Conservation (phyloP, 92 coral and sea anemone species). For the Phenganax marumi region DNA sequence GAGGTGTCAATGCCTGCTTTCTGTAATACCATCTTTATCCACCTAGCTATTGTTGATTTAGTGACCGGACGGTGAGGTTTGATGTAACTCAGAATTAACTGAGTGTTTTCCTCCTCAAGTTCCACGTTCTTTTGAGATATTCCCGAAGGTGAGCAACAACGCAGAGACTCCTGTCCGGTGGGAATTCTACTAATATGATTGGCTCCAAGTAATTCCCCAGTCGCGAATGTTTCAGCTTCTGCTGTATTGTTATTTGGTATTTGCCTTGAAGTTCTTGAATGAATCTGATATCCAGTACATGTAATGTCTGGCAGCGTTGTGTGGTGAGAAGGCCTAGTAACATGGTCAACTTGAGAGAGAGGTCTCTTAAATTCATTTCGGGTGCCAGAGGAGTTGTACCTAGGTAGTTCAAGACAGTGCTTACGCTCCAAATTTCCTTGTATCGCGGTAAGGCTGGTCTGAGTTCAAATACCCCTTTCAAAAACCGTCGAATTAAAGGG, state of each 20-base stretch:
- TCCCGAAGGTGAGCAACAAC: not conserved
- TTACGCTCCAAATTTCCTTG: slow-evolving; percentile 52
- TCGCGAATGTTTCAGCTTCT: not conserved
- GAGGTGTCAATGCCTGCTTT: slow-evolving; percentile 42
- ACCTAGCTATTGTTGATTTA: slow-evolving; percentile 44
- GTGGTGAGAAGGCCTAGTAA: slow-evolving; percentile 32
- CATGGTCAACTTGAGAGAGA: slow-evolving; percentile 48
- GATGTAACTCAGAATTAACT: not conserved
- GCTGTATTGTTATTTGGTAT: not conserved
- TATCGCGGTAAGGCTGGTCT: slow-evolving; percentile 56
- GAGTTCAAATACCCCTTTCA: slow-evolving; percentile 56
- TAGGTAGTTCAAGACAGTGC: slow-evolving; percentile 42
- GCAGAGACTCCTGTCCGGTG: not conserved
- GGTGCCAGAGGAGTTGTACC: not conserved
- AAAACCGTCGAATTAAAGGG: slow-evolving; percentile 43
- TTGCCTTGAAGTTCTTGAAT: not conserved
- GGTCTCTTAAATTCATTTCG: slow-evolving; percentile 33
- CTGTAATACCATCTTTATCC: slow-evolving; percentile 27
- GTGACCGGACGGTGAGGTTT: slow-evolving; percentile 44
- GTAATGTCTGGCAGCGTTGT: not conserved
- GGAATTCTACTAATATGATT: not conserved
- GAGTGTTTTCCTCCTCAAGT: not conserved
- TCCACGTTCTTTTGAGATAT: not conserved
- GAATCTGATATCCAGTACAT: not conserved
- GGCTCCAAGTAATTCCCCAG: not conserved